These are phyloP conservation scores for Sarcophaga variegata DNA, from an alignment of 2,888 invertebrate genomes.

Conservation along the genomic window DNA sequence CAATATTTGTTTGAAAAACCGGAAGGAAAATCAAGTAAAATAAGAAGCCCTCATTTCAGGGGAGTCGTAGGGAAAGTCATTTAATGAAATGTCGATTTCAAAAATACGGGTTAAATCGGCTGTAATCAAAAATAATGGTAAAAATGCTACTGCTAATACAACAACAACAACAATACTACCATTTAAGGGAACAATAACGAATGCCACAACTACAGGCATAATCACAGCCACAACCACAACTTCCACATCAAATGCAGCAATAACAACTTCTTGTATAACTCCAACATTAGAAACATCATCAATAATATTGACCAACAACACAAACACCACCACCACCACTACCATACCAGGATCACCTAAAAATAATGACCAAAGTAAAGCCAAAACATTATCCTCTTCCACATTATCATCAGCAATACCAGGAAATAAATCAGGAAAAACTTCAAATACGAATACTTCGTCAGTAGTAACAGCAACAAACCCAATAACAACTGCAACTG, in stretches of 20 bases:
- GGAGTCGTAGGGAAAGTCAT: constrained; percentile 23
- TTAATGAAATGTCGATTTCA: constrained; percentile 78
- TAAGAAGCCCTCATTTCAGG: neutral
- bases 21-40: neutral
- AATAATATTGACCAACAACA: constrained; percentile 3
- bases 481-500: constrained; percentile 52
- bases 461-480: neutral
- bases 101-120: constrained; percentile 79
- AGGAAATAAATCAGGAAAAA: constrained; percentile 33
- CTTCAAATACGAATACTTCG: neutral
- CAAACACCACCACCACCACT: constrained; percentile 59
- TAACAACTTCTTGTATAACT: constrained; percentile 37
- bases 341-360: constrained; percentile 44
- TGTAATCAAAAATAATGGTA: constrained; percentile 72
- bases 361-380: constrained; percentile 42
- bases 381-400: constrained; percentile 50
- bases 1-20: constrained; percentile 16
- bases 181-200: constrained; percentile 62
- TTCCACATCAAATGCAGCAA: constrained; percentile 51
- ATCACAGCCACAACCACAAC: constrained; percentile 60
- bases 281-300: constrained; percentile 45
- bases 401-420: constrained; percentile 42
- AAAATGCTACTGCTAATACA: constrained; percentile 14
- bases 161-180: constrained; percentile 44
- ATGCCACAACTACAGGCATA: constrained; percentile 54